These are phyloP conservation scores for Pluvianellus socialis DNA, from an alignment of 2,113 vertebrate genomes.

Conservation along the genomic window DNA sequence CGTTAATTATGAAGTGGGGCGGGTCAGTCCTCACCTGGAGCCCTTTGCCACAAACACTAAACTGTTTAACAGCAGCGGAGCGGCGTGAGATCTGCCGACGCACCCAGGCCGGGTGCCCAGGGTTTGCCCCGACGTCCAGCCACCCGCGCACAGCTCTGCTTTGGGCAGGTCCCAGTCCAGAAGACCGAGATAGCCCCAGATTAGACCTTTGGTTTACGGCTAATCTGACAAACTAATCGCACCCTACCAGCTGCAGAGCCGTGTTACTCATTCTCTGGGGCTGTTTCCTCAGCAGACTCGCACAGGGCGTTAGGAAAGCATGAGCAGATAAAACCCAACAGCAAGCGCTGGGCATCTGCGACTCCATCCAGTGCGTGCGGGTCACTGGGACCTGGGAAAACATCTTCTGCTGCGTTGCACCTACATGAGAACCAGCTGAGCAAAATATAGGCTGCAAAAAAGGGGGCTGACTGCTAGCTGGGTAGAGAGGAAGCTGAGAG, in stretches of 20 bases:
- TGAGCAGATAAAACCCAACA: background rate
- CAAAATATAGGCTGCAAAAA: background rate
- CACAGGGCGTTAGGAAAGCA: fast-evolving
- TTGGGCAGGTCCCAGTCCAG: background rate
- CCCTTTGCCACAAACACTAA: background rate
- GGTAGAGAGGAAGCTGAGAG: background rate
- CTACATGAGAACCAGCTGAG: background rate
- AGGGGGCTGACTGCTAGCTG: background rate
- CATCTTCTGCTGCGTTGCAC: background rate
- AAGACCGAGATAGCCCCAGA: background rate
- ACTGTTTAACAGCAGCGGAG: background rate
- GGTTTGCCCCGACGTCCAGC: background rate
- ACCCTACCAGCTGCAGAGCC: background rate
- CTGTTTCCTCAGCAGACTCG: fast-evolving
- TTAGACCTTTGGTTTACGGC: background rate
- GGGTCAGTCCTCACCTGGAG: background rate
- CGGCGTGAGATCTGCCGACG: background rate
- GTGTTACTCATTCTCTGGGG: fast-evolving
- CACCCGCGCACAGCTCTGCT: background rate
- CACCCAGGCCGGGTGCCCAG: background rate
- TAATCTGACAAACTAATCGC: fast-evolving
- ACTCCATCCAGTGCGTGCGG: fast-evolving
- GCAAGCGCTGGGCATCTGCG: background rate
- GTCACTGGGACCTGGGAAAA: background rate
- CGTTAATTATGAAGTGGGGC: background rate